Evolutionary conservation across 2,113 vertebrate species (phyloP).

Genomic region (Cyprinodon brontotheroides): DNA sequence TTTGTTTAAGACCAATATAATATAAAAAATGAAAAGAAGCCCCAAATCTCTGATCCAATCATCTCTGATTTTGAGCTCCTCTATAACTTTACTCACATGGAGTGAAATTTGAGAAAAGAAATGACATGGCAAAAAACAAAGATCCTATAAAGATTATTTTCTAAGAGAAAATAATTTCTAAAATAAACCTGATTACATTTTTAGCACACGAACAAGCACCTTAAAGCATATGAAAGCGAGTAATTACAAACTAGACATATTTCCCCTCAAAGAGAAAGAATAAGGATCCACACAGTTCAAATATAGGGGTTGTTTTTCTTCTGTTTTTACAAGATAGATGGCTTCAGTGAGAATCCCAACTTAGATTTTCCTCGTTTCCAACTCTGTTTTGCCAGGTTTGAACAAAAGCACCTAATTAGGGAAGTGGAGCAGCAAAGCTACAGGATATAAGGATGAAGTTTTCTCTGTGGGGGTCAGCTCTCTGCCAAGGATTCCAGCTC

Average conservation of each 20-base stretch:
- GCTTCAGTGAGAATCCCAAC: not conserved
- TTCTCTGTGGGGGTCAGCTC: conserved; percentile 20
- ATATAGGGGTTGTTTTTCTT: not conserved
- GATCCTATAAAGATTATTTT: not conserved
- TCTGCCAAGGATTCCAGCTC: conserved; percentile 1
- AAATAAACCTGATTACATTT: not conserved
- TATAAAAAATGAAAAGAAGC: not conserved
- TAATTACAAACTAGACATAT: not conserved
- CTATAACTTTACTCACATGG: not conserved
- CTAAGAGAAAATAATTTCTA: not conserved
- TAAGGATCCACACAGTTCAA: not conserved
- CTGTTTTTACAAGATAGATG: not conserved
- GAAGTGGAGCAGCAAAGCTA: conserved; percentile 17
- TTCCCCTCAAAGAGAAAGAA: not conserved
- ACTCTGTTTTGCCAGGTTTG: conserved; percentile 1
- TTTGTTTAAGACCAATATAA: too few relatives aligned
- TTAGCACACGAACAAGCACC: not conserved
- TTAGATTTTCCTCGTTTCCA: not conserved
- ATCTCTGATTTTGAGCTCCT: not conserved
- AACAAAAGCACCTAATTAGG: conserved; percentile 10
- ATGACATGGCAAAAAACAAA: not conserved
- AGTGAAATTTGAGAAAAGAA: not conserved
- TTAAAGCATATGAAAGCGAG: not conserved
- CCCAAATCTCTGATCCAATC: not conserved
- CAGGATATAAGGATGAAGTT: conserved; percentile 7